Evolutionary conservation across 2,888 invertebrate species (phyloP).

Genomic region (Maniola hyperantus): DNA sequence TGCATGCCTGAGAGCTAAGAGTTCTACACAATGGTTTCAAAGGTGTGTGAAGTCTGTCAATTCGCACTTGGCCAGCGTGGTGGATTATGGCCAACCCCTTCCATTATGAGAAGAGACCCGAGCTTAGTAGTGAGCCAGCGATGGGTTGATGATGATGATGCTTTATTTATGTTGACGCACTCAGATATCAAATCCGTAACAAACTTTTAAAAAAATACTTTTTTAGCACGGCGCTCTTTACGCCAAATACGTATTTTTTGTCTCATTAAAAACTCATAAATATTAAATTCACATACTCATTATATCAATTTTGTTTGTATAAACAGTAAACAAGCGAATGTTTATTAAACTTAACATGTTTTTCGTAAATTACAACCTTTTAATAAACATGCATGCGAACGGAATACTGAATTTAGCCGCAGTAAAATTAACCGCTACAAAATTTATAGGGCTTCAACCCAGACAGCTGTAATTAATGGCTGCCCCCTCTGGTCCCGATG

Average conservation of each 20-base stretch:
- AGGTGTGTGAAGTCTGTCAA: too few species aligned
- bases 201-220: too few species aligned
- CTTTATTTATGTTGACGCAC: too few species aligned
- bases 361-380: slow-evolving; percentile 19
- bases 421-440: slow-evolving; percentile 42
- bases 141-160: too few species aligned
- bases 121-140: too few species aligned
- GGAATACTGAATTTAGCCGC: slow-evolving; percentile 24
- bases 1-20: too few species aligned
- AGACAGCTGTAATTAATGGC: slow-evolving; percentile 40
- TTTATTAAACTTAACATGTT: slow-evolving; percentile 17
- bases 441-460: slow-evolving; percentile 31
- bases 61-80: too few species aligned
- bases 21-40: too few species aligned
- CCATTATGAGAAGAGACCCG: too few species aligned
- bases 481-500: slow-evolving; percentile 31
- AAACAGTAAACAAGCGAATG: slow-evolving; percentile 2
- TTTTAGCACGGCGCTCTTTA: too few species aligned
- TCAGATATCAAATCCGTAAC: too few species aligned
- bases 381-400: slow-evolving; percentile 24
- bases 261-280: background rate
- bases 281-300: slow-evolving; percentile 2
- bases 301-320: slow-evolving; percentile 4
- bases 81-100: too few species aligned
- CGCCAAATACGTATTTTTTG: background rate